Percentiles rank a stretch among this genome's conserved stretches.
These are phyloP conservation scores for Yoshiicerus persimilis DNA, from an alignment of 1,140 invertebrate genomes.

Conservation along the genomic window DNA sequence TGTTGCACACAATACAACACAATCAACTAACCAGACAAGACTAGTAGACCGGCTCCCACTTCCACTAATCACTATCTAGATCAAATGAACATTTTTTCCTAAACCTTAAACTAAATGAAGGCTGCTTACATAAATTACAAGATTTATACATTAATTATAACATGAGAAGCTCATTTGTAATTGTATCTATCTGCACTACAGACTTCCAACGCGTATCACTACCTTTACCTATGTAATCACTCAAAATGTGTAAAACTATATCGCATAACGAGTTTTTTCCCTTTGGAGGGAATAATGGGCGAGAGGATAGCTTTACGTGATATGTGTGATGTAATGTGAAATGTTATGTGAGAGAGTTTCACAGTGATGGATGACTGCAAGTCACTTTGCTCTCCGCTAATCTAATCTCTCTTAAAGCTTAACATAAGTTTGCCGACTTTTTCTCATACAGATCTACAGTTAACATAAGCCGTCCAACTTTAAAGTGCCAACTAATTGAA, in stretches of 20 bases:
- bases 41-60: not conserved
- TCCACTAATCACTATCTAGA: not conserved
- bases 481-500: constrained; percentile 9
- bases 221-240: not conserved
- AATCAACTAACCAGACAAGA: not conserved
- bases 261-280: not conserved
- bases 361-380: not conserved
- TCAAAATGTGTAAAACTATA: not conserved
- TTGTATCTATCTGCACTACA: not conserved
- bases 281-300: not conserved
- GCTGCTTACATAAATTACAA: not conserved
- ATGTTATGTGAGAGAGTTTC: not conserved
- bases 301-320: not conserved
- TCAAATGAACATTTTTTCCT: not conserved
- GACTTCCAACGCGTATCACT: not conserved
- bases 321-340: not conserved
- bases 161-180: not conserved
- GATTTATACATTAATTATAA: not conserved
- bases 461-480: not conserved
- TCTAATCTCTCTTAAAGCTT: constrained; percentile 4
- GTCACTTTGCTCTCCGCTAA: constrained; percentile 9
- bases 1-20: not conserved
- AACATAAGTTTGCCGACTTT: constrained; percentile 9
- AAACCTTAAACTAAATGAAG: not conserved
- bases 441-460: not conserved